Evolutionary conservation across 2,797 vertebrate species (phyloP).

Genomic region (Hephaestus fuliginosus): DNA sequence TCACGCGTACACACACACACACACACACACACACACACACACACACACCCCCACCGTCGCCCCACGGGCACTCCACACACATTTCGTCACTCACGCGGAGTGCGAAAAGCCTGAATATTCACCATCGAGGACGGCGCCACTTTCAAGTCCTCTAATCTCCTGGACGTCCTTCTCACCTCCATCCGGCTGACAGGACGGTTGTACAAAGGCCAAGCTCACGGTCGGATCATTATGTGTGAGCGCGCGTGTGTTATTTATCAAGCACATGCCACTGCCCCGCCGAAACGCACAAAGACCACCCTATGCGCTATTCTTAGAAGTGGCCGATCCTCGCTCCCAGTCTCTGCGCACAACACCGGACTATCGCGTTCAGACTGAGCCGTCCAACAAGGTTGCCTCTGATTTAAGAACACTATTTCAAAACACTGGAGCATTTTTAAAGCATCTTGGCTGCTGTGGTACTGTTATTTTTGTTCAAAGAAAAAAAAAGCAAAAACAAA

Average conservation of each 20-base stretch:
- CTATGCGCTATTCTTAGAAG: slow-evolving; percentile 86
- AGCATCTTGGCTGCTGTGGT: slow-evolving; percentile 4
- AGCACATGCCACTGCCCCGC: slow-evolving; percentile 83
- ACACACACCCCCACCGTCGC: slow-evolving; percentile 45
- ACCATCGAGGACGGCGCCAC: slow-evolving; percentile 67
- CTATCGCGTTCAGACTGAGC: slow-evolving; percentile 25
- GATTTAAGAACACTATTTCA: background rate
- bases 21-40: slow-evolving; percentile 33
- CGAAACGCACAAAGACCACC: slow-evolving; percentile 86
- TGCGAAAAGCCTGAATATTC: slow-evolving; percentile 73
- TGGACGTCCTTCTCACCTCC: slow-evolving; percentile 71
- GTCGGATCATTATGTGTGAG: slow-evolving; percentile 54
- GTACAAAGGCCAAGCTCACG: slow-evolving; percentile 69
- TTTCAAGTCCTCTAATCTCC: slow-evolving; percentile 68
- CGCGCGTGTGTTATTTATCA: slow-evolving; percentile 79
- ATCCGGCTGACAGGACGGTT: slow-evolving; percentile 55
- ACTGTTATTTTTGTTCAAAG: background rate
- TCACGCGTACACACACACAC: slow-evolving; percentile 41
- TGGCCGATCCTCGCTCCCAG: slow-evolving; percentile 72
- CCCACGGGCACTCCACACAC: slow-evolving; percentile 49
- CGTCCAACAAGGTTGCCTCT: slow-evolving; percentile 16
- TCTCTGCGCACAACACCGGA: slow-evolving; percentile 62
- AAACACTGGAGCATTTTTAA: slow-evolving; percentile 15
- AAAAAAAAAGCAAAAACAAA: background rate
- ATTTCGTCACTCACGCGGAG: slow-evolving; percentile 62